Percentiles rank a stretch among this genome's conserved stretches.
Conservation (phyloP, 2,888 invertebrate genomes). For the Didymodactylos carnosus region DNA sequence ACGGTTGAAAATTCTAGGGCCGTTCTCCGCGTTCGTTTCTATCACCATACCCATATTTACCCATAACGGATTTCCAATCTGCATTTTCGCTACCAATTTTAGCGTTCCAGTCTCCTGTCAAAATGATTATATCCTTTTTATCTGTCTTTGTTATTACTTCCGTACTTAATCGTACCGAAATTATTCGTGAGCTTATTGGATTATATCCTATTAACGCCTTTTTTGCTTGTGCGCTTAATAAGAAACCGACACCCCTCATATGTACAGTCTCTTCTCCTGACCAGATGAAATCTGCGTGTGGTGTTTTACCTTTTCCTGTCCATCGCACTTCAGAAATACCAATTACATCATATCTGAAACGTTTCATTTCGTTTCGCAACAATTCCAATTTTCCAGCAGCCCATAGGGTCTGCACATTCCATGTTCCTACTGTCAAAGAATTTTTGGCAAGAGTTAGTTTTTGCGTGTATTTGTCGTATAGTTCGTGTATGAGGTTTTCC, state of each 20-base stretch:
- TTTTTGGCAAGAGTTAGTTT: neutral
- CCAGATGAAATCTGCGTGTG: neutral
- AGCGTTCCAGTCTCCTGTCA: neutral
- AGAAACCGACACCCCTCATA: neutral
- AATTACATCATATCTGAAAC: neutral
- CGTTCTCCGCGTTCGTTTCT: neutral
- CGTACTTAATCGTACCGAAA: too few species aligned
- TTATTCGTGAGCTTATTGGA: too few species aligned
- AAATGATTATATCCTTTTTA: neutral
- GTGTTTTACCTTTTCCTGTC: neutral
- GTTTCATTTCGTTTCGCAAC: neutral
- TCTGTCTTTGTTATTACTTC: neutral
- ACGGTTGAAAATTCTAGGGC: neutral
- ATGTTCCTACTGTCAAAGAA: neutral
- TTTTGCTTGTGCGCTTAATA: neutral
- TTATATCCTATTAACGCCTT: neutral
- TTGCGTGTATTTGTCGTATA: neutral
- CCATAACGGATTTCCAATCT: neutral
- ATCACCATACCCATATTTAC: neutral
- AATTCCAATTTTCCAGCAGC: neutral
- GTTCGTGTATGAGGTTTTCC: too few species aligned
- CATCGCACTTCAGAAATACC: neutral
- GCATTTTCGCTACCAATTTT: neutral
- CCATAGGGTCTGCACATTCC: neutral
- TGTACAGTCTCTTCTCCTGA: neutral